Base-by-base conservation (phyloP, 2,888 invertebrate genomes). In the Parascotia fuliginaria region DNA sequence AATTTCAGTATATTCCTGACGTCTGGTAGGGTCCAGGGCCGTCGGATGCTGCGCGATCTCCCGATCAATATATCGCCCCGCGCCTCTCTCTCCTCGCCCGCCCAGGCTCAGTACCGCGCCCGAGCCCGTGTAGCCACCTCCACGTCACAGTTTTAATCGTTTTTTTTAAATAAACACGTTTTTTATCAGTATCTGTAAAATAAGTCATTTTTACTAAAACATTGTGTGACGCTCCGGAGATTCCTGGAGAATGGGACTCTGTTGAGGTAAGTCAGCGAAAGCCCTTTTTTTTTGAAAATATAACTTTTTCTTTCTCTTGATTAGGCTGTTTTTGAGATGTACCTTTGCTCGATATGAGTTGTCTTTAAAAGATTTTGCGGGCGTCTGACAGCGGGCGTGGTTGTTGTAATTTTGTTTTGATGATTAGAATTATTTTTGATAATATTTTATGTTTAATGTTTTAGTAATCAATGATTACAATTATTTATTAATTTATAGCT, bases 11-110 rank as follows among this genome's bases (percentile, higher is more conserved):
- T 46, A 45, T 54, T 56, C 54, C 49, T 42, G 46, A 50, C 65
- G 55, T 45, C 62, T 58, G 42, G 49, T 53, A 55, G 64, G 63
- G 54, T 57, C 69, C 63, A 63, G 68, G 60, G 48, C 57, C 60
- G 63, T 43, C 60, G 79, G 87, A 89, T 83, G 85, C 88, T 89
- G 88, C 88, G 88, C 87, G 76, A 50, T 75, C 65, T 69, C 58
- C 43, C 70, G 85, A 89, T 89, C 88, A 77, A 89, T 89, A 83
- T 62, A 70, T 69, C 66, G 58, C 46, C 56, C 56, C 47, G 62
- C 58, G 60, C 55, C 55, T 43, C 57, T 34, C 44, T 46, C 37
- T 45, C 40, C 29, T 16, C 16, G 29, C 66, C 71, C 73, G 68
- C 70, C 80, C 72, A 61, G 73, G 67, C 70, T 71, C 78, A 78